These are phyloP conservation scores for Orestias chungarensis DNA, from an alignment of 2,797 vertebrate genomes.

Conservation along the genomic window DNA sequence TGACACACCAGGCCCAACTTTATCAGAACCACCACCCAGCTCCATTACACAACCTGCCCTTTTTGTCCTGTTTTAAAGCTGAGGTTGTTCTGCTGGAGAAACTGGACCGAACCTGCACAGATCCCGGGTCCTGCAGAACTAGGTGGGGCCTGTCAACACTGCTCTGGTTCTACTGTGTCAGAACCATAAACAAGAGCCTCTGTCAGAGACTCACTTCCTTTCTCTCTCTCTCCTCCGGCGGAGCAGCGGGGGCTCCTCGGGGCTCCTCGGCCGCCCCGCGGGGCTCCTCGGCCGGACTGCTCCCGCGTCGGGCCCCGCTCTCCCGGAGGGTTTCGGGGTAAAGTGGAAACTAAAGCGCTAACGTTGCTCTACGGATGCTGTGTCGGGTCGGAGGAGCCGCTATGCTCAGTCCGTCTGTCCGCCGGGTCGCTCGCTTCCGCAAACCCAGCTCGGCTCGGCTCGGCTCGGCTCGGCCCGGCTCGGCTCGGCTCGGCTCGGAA, in stretches of 20 bases:
- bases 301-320: slow-evolving; percentile 47
- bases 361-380: not conserved
- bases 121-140: slow-evolving; percentile 57
- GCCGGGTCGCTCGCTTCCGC: slow-evolving; percentile 69
- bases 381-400: slow-evolving; percentile 16
- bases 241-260: slow-evolving; percentile 47
- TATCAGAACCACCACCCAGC: not conserved
- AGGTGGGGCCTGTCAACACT: slow-evolving; percentile 72
- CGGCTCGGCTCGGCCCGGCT: slow-evolving; percentile 61
- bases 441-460: slow-evolving; percentile 62
- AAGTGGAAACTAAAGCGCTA: not conserved
- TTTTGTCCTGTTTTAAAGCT: not conserved
- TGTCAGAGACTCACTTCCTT: slow-evolving; percentile 28
- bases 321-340: slow-evolving; percentile 18
- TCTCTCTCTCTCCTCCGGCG: slow-evolving; percentile 27
- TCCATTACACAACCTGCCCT: not conserved
- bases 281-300: slow-evolving; percentile 28
- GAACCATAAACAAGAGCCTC: slow-evolving; percentile 38
- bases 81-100: slow-evolving; percentile 53
- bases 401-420: slow-evolving; percentile 49
- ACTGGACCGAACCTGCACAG: slow-evolving; percentile 41
- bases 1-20: slow-evolving; percentile 7
- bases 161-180: slow-evolving; percentile 45
- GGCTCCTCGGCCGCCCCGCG: slow-evolving; percentile 33
- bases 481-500: slow-evolving; percentile 49